These are phyloP conservation scores for Megaustenia siamemsis DNA, from an alignment of 2,888 invertebrate genomes.

Conservation along the genomic window DNA sequence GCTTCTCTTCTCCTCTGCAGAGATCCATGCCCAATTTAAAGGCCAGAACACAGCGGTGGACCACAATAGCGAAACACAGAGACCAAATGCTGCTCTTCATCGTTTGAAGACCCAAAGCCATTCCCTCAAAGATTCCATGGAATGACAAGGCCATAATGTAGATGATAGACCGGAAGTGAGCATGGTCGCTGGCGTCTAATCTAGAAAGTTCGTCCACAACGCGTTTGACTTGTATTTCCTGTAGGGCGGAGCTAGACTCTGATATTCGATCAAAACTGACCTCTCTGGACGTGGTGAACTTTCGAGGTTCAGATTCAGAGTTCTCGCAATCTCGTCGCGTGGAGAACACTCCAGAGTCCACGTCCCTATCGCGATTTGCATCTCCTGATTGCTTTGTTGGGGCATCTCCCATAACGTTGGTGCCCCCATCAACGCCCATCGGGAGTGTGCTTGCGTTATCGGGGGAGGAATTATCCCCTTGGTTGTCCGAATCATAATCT, in stretches of 20 bases:
- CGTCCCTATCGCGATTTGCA: neutral
- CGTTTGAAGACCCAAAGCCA: slow-evolving; percentile 73
- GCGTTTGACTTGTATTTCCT: slow-evolving; percentile 69
- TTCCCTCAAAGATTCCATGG: slow-evolving; percentile 75
- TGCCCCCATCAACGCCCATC: slow-evolving; percentile 19
- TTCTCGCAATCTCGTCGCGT: slow-evolving; percentile 31
- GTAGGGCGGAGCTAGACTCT: slow-evolving; percentile 49
- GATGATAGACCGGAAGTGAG: slow-evolving; percentile 71
- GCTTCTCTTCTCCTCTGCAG: slow-evolving; percentile 68
- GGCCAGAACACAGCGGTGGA: slow-evolving; percentile 72
- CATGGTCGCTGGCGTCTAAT: slow-evolving; percentile 64
- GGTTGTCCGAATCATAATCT: slow-evolving; percentile 4
- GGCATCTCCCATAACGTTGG: neutral
- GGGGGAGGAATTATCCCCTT: neutral
- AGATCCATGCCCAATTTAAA: slow-evolving; percentile 73
- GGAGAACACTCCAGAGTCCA: slow-evolving; percentile 45
- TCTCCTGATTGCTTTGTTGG: neutral
- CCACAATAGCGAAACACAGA: slow-evolving; percentile 71
- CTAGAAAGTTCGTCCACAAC: slow-evolving; percentile 72
- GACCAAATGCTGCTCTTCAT: slow-evolving; percentile 72
- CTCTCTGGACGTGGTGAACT: slow-evolving; percentile 46
- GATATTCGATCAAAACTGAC: slow-evolving; percentile 49
- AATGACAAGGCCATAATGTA: slow-evolving; percentile 73
- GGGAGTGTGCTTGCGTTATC: neutral
- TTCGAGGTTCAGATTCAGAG: slow-evolving; percentile 37